These are phyloP conservation scores for Mimas tiliae DNA, from an alignment of 2,888 invertebrate species.

Conservation along the genomic window DNA sequence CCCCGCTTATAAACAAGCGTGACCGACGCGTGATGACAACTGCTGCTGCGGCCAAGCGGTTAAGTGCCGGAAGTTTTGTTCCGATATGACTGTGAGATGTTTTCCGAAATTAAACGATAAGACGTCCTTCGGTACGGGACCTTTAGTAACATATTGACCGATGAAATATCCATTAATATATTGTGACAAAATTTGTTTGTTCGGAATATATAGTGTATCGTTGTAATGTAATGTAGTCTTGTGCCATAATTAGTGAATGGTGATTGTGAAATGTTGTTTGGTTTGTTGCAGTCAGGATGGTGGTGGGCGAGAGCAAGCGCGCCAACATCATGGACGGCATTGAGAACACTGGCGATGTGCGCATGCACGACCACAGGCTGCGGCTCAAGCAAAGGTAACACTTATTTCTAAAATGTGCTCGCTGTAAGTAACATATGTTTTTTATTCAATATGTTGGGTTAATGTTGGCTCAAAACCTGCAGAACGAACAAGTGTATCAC, in stretches of 20 bases:
- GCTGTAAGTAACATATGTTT: not conserved
- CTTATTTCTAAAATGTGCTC: not conserved
- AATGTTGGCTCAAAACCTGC: too few relatives aligned
- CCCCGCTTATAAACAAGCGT: conserved; percentile 67
- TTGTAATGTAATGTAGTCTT: not conserved
- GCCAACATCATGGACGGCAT: conserved; percentile 96
- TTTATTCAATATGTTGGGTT: too few relatives aligned
- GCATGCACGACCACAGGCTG: conserved; percentile 95
- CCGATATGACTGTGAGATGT: conserved; percentile 60
- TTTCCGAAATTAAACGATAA: conserved; percentile 47
- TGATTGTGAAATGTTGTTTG: conserved; percentile 40
- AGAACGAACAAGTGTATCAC: too few relatives aligned
- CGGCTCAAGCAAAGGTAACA: conserved; percentile 93
- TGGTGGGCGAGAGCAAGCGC: conserved; percentile 89
- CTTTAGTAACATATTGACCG: not conserved
- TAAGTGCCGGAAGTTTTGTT: conserved; percentile 56
- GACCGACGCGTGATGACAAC: conserved; percentile 54
- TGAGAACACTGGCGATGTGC: conserved; percentile 94
- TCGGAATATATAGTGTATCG: not conserved
- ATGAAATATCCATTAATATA: not conserved
- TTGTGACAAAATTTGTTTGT: not conserved
- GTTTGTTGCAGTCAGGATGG: conserved; percentile 88
- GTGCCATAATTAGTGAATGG: conserved; percentile 21
- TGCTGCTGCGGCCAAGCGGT: conserved; percentile 49
- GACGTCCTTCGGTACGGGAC: conserved; percentile 1